These are phyloP conservation scores for Rhinoptilus africanus DNA, from an alignment of 2,113 vertebrate species.

Conservation along the genomic window DNA sequence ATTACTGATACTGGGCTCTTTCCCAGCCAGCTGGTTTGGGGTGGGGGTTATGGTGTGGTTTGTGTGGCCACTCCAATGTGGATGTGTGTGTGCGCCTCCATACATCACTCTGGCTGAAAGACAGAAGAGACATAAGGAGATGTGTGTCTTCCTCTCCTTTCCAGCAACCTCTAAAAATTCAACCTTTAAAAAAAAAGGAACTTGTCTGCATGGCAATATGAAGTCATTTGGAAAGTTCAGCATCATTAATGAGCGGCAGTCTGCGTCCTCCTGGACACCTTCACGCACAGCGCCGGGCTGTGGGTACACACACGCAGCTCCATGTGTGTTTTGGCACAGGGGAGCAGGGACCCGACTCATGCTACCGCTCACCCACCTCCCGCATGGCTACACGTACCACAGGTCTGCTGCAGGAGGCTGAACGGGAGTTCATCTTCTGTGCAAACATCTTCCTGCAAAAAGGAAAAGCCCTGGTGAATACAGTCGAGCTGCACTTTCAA, in stretches of 20 bases:
- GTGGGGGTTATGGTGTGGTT: not conserved
- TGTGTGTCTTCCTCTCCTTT: not conserved
- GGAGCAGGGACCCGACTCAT: not conserved
- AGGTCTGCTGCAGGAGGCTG: not conserved
- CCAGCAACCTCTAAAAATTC: not conserved
- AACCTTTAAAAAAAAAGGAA: not conserved
- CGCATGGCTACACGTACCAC: accelerated
- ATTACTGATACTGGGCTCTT: not conserved
- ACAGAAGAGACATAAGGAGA: not conserved
- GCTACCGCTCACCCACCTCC: accelerated
- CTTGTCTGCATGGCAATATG: not conserved
- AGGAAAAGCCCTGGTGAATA: not conserved
- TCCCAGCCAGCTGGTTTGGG: not conserved
- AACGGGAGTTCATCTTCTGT: not conserved
- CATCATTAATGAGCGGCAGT: not conserved
- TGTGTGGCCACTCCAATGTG: accelerated
- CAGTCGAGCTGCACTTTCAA: accelerated
- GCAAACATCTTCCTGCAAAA: not conserved
- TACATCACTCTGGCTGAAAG: not conserved
- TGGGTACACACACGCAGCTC: not conserved
- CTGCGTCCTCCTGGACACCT: not conserved
- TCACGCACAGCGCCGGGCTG: not conserved
- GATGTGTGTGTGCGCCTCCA: not conserved
- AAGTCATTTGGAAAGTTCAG: not conserved
- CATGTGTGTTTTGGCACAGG: accelerated